Percentiles rank a stretch among this genome's conserved stretches.
Evolutionary conservation across 2,113 vertebrate species (phyloP).

Genomic region (Microtus pennsylvanicus): DNA sequence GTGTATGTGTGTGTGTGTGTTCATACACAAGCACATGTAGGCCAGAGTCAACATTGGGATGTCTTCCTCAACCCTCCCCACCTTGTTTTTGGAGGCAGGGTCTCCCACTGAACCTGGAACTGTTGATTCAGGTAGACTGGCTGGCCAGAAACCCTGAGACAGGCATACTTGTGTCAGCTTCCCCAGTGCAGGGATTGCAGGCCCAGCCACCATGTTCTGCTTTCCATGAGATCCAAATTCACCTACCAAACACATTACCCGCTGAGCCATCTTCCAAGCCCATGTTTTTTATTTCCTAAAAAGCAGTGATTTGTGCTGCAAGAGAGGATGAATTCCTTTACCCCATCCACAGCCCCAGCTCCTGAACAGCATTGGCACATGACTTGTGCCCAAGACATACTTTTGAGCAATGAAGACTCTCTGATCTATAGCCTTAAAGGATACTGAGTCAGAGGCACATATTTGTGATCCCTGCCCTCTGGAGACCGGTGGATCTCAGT

Average conservation of each 20-base stretch:
- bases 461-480: background rate
- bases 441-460: too few relatives aligned
- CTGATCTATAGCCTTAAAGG: background rate
- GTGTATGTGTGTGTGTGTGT: background rate
- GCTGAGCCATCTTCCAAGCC: background rate
- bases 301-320: accelerated
- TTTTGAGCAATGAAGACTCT: background rate
- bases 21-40: background rate
- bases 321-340: too few relatives aligned
- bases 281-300: background rate
- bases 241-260: background rate
- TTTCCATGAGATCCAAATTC: background rate
- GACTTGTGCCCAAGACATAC: background rate
- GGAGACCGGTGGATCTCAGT: background rate
- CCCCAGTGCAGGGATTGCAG: background rate
- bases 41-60: background rate
- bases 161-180: too few relatives aligned
- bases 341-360: accelerated
- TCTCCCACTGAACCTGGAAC: background rate
- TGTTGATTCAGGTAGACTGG: background rate
- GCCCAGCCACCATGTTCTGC: background rate
- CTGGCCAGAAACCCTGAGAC: too few relatives aligned
- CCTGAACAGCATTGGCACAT: background rate
- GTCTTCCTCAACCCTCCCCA: background rate
- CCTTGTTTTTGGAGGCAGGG: background rate